Evolutionary conservation across 2,888 invertebrate species (phyloP), one percentile per base, ranked within the genome.

Genomic region (Dendrolimus houi): DNA sequence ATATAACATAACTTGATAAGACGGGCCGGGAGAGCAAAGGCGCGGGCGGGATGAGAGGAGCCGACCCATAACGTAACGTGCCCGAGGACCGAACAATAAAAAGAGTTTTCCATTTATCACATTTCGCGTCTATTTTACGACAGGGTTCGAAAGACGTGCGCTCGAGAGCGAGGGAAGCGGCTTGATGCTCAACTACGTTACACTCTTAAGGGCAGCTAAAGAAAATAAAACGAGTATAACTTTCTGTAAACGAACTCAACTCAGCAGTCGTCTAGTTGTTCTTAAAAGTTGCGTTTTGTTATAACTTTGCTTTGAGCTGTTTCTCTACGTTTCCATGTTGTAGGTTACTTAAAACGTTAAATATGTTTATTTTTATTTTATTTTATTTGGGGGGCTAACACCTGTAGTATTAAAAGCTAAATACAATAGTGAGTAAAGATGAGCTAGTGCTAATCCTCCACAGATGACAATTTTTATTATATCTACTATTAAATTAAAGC

Each of bases 91-190:
- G 76, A 70, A 82, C 85, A 88, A 78, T 87, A 89, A 89, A 88
- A 87, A 85, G 87, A 88, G 83, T 87, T 83, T 85, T 82, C 86
- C 87, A 90, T 90, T 90, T 90, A 89, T 90, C 88, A 90, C 89
- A 87, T 89, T 89, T 87, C 79, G 85, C 86, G 87, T 90, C 85
- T 88, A 88, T 89, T 90, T 89, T 86, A 87, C 84, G 84, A 85
- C 79, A 81, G 83, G 87, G 87, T 83, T 83, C 79, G 83, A 77
- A 81, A 82, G 81, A 77, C 75, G 79, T 72, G 72, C 74, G 75
- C 79, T 79, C 80, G 72, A 76, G 72, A 76, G 77, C 77, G 75
- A 77, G 78, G 81, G 75, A 78, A 78, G 78, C 72, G 75, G 76
- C 79, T 74, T 74, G 81, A 77, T 77, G 80, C 78, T 83, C 75